These are phyloP conservation scores for Polietes domitor DNA, from an alignment of 2,888 invertebrate species.

Conservation along the genomic window DNA sequence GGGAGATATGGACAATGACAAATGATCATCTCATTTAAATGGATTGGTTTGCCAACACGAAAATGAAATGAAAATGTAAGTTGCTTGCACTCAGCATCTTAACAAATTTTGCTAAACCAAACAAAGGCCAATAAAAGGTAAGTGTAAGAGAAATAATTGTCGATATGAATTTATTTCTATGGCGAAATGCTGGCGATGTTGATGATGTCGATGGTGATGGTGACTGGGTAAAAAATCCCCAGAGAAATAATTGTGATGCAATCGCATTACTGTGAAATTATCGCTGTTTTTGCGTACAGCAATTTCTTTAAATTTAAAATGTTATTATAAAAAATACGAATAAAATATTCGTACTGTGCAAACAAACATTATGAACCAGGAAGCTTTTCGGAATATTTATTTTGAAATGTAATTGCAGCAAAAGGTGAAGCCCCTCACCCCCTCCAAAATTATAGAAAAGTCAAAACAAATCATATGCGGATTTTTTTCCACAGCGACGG, in stretches of 20 bases:
- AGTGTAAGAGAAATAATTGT: background rate
- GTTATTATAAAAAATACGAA: background rate
- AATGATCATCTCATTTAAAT: too few species aligned
- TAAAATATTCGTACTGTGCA: background rate
- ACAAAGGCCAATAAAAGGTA: background rate
- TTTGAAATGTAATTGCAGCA: background rate
- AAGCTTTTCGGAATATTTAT: background rate
- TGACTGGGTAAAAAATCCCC: background rate
- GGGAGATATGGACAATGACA: too few species aligned
- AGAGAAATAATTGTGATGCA: background rate
- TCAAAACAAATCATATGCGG: background rate
- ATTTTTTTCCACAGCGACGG: background rate
- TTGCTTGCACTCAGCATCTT: too few species aligned
- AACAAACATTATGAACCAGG: slow-evolving; percentile 14
- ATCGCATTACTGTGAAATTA: background rate
- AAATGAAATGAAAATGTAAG: too few species aligned
- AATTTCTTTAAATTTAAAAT: background rate
- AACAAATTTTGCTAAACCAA: background rate
- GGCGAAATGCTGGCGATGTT: background rate
- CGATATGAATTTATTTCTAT: background rate
- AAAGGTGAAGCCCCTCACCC: background rate
- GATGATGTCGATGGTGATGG: background rate
- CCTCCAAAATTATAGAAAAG: background rate
- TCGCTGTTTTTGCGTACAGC: background rate
- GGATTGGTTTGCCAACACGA: too few species aligned